Evolutionary conservation across 1,140 invertebrate species (phyloP).

Genomic region (Zophobas atratus): DNA sequence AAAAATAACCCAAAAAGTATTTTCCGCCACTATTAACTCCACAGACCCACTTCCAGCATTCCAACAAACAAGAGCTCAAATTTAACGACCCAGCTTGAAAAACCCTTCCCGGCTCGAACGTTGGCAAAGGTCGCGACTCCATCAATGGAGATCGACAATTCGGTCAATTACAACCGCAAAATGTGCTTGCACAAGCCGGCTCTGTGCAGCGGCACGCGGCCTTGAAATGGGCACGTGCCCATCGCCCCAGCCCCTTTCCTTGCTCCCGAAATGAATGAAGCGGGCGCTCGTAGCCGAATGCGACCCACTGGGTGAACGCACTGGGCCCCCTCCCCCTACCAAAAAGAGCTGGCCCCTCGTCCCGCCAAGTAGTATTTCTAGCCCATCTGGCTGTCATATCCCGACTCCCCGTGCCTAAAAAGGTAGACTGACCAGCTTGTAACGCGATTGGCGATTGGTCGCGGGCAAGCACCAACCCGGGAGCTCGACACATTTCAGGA

Average conservation of each 20-base stretch:
- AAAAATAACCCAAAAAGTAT: background rate
- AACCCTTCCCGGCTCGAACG: background rate
- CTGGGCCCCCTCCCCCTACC: constrained; percentile 51
- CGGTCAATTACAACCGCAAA: background rate
- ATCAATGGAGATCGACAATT: background rate
- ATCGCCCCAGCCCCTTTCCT: background rate
- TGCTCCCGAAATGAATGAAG: constrained; percentile 12
- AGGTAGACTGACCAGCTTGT: constrained; percentile 73
- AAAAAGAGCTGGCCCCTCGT: constrained; percentile 48
- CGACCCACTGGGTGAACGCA: constrained; percentile 59
- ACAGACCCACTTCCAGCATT: background rate
- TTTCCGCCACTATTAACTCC: background rate
- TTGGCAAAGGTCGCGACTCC: background rate
- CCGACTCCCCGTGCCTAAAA: constrained; percentile 73
- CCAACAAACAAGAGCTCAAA: background rate
- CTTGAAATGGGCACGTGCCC: background rate
- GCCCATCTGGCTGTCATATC: constrained; percentile 51
- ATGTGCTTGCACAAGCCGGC: background rate
- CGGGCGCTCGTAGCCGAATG: constrained; percentile 41
- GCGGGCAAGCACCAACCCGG: constrained; percentile 67
- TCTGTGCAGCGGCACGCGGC: too few relatives aligned
- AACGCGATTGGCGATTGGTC: constrained; percentile 70
- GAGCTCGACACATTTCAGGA: constrained; percentile 72
- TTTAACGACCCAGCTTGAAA: background rate
- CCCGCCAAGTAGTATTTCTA: constrained; percentile 57